Evolutionary conservation across 2,888 invertebrate genomes (phyloP).

Genomic region (Julus scandinavius): DNA sequence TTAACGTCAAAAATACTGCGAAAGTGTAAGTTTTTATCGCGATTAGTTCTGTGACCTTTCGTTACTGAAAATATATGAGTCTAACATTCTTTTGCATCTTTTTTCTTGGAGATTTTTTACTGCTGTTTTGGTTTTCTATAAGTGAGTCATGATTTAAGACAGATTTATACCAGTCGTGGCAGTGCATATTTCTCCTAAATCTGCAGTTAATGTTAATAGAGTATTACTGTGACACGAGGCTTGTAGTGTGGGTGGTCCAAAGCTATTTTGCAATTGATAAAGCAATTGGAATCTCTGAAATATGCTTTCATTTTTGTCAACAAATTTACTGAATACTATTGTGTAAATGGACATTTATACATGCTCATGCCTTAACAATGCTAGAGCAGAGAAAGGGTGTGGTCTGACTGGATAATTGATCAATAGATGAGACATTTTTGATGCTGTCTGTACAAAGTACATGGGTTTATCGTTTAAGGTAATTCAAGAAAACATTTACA

Average conservation of each 20-base stretch:
- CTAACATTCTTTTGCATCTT: background rate
- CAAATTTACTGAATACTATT: too few relatives aligned
- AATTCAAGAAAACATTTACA: background rate
- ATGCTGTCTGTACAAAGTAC: too few relatives aligned
- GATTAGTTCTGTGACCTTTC: constrained; percentile 30
- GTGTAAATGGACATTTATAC: too few relatives aligned
- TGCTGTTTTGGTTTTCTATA: constrained; percentile 7
- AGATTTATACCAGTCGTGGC: background rate
- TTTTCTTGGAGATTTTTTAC: background rate
- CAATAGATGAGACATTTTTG: too few relatives aligned
- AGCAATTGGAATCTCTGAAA: too few relatives aligned
- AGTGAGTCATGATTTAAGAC: constrained; percentile 4
- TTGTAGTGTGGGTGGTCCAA: background rate
- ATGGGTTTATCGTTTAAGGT: background rate
- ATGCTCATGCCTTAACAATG: too few relatives aligned
- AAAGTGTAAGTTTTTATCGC: background rate
- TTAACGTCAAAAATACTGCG: background rate
- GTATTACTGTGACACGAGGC: background rate
- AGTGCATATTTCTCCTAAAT: background rate
- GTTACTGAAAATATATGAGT: background rate
- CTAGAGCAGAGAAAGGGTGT: too few relatives aligned
- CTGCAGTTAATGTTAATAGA: background rate
- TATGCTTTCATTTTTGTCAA: too few relatives aligned
- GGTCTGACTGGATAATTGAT: too few relatives aligned
- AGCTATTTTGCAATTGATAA: too few relatives aligned